Percentiles rank a stretch among this genome's conserved stretches.
Conservation (phyloP, 2,113 vertebrate species). For the Hyaena hyaena region DNA sequence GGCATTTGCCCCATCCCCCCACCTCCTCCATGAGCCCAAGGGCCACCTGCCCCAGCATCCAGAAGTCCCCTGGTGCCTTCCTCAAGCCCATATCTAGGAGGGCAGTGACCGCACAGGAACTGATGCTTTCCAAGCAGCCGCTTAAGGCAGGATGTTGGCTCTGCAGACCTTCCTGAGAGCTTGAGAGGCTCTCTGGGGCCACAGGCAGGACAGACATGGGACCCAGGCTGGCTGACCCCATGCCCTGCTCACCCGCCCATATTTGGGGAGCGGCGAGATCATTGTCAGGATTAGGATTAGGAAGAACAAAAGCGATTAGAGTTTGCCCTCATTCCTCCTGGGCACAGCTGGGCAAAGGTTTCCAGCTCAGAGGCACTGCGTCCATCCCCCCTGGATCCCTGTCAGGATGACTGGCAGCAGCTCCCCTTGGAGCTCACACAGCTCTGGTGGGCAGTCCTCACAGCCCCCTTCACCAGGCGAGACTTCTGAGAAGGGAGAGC, state of each 20-base stretch:
- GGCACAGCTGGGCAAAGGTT: neutral
- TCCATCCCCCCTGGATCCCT: neutral
- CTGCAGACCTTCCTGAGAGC: neutral
- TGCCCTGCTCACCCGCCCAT: accelerated
- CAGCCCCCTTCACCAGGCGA: neutral
- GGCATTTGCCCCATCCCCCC: neutral
- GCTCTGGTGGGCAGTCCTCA: neutral
- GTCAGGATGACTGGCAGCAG: neutral
- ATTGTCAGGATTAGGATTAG: constrained; percentile 36
- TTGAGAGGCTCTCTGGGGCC: neutral
- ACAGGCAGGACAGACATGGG: neutral
- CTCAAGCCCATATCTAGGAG: neutral
- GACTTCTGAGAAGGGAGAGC: neutral
- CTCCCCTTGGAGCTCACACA: neutral
- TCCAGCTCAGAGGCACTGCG: neutral
- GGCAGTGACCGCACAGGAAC: neutral
- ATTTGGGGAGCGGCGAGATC: neutral
- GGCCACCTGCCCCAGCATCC: neutral
- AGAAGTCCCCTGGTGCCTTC: neutral
- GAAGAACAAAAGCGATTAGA: constrained; percentile 23
- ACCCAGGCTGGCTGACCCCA: neutral
- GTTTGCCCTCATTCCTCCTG: neutral
- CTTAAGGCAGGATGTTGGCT: neutral
- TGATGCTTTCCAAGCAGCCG: neutral
- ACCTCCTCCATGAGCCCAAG: neutral